A percentile compares a stretch with the other conserved stretches of the same genome.
Conservation (phyloP, 2,113 vertebrate species). For the Trogon melanurus region DNA sequence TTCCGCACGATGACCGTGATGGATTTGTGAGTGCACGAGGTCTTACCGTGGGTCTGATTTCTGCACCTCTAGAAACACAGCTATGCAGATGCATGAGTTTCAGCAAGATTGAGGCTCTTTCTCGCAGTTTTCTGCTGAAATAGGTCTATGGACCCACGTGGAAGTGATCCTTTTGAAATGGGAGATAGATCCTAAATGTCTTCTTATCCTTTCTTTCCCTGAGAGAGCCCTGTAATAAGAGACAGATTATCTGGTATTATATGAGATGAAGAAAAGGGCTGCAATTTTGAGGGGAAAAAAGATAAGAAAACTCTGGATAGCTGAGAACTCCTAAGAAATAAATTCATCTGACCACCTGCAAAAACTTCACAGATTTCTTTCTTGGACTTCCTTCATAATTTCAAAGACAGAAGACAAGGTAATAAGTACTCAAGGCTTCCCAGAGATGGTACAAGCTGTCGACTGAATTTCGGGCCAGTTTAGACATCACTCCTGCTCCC, state of each 20-base stretch:
- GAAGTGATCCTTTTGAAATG: not conserved
- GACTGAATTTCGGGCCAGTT: constrained; percentile 3
- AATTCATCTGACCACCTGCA: not conserved
- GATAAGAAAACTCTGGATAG: not conserved
- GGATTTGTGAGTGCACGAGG: not conserved
- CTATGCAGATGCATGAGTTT: not conserved
- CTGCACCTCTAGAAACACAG: not conserved
- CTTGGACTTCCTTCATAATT: not conserved
- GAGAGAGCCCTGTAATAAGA: not conserved
- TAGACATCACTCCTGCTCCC: not conserved
- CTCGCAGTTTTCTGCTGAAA: not conserved
- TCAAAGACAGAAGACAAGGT: not conserved
- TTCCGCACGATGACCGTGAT: fast-evolving
- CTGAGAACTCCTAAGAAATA: not conserved
- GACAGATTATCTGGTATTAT: not conserved
- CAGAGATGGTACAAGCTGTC: not conserved
- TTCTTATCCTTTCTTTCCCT: not conserved
- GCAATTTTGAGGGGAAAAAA: not conserved
- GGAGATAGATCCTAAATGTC: not conserved
- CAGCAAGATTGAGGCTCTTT: not conserved
- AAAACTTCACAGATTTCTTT: not conserved
- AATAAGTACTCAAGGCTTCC: not conserved
- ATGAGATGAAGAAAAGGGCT: not conserved
- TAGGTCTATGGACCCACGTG: fast-evolving
- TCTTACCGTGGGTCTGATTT: not conserved